Evolutionary conservation across 2,888 invertebrate genomes (phyloP).

Genomic region (Polylopha cassiicola): DNA sequence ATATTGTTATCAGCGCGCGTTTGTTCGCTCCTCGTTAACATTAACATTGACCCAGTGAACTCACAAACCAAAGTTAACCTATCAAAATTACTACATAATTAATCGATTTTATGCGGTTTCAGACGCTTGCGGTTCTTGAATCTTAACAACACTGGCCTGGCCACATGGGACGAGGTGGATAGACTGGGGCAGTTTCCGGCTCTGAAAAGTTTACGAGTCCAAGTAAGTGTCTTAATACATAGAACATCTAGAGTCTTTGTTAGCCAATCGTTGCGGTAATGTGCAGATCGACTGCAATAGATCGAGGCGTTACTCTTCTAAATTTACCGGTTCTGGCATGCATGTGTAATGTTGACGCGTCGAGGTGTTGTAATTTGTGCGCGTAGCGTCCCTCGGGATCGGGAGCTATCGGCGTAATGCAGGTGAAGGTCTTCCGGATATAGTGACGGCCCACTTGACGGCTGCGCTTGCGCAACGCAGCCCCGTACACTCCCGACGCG

Average conservation of each 20-base stretch:
- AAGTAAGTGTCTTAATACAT: slow-evolving; percentile 65
- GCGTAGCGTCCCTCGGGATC: slow-evolving; percentile 48
- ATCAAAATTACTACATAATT: slow-evolving; percentile 16
- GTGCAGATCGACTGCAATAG: slow-evolving; percentile 25
- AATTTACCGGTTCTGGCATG: slow-evolving; percentile 25
- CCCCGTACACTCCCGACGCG: slow-evolving; percentile 38
- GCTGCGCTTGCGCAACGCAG: slow-evolving; percentile 54
- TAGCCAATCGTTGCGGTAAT: slow-evolving; percentile 24
- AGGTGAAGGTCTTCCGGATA: slow-evolving; percentile 73
- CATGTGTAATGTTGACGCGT: slow-evolving; percentile 23
- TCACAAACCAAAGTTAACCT: slow-evolving; percentile 34
- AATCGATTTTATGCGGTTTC: slow-evolving; percentile 48
- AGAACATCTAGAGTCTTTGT: slow-evolving; percentile 11
- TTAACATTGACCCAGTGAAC: slow-evolving; percentile 60
- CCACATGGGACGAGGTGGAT: slow-evolving; percentile 94
- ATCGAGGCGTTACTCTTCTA: slow-evolving; percentile 26
- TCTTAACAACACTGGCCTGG: slow-evolving; percentile 88
- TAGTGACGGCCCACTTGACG: slow-evolving; percentile 60
- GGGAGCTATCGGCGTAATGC: slow-evolving; percentile 45
- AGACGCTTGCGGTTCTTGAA: slow-evolving; percentile 86
- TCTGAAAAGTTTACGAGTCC: slow-evolving; percentile 89
- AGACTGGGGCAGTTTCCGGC: slow-evolving; percentile 88
- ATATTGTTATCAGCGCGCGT: slow-evolving; percentile 19
- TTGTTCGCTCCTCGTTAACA: slow-evolving; percentile 28
- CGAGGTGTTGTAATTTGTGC: slow-evolving; percentile 32